Conservation (phyloP, 1,140 invertebrate species). For the Halotydeus destructor region DNA sequence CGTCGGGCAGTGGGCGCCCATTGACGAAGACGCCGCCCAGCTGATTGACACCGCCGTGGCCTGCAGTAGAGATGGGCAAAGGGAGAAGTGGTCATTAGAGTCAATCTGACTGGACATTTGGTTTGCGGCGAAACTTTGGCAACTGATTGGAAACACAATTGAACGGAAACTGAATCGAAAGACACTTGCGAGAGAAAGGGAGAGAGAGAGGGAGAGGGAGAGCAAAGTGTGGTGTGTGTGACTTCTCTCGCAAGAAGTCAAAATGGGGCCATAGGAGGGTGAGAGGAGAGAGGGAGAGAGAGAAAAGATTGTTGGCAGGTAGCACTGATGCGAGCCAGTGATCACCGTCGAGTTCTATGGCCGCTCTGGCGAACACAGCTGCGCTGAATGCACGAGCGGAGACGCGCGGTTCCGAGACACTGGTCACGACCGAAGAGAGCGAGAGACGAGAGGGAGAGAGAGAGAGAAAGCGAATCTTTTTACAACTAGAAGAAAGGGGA, state of each 20-base stretch:
- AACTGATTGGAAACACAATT: too few species aligned
- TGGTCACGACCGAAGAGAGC: not conserved
- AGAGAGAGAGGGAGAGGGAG: not conserved
- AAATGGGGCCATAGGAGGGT: too few species aligned
- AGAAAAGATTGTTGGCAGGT: too few species aligned
- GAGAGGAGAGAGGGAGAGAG: not conserved
- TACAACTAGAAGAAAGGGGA: too few species aligned
- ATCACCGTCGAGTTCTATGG: too few species aligned
- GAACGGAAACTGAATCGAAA: too few species aligned
- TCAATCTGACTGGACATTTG: too few species aligned
- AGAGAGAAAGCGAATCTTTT: too few species aligned
- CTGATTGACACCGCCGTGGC: slow-evolving; percentile 87
- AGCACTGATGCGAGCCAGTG: too few species aligned
- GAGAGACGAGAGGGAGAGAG: not conserved
- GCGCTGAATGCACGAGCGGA: not conserved
- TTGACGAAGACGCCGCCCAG: slow-evolving; percentile 90
- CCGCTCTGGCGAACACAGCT: not conserved
- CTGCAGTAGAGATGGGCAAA: slow-evolving; percentile 32
- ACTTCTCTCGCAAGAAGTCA: not conserved
- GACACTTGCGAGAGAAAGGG: not conserved
- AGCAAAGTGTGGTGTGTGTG: not conserved
- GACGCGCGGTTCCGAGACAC: not conserved
- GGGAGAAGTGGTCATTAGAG: slow-evolving; percentile 1
- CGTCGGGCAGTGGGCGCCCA: slow-evolving; percentile 77
- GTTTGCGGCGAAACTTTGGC: too few species aligned